phyloP scores from a whole-genome alignment of 2,113 vertebrate species.

The Thomomys bottae region DNA sequence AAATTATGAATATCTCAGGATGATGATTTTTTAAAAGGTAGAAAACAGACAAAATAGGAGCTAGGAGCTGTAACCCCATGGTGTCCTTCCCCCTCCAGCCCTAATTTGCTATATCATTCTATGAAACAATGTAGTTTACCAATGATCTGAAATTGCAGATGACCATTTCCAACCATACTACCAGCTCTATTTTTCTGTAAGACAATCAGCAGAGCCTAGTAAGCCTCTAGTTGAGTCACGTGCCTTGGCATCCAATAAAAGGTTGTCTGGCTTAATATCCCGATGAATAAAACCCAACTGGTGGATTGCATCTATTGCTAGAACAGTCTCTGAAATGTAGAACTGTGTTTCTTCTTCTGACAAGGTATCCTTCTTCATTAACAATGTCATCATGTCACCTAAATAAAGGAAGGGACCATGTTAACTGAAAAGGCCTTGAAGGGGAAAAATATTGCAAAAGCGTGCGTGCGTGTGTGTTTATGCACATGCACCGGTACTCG shows the following conservation, averaged over 20 bases:
- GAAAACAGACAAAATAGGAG: not conserved
- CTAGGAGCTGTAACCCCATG: not conserved
- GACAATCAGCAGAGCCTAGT: not conserved
- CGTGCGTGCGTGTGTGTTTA: not conserved
- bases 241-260: slow-evolving; percentile 96
- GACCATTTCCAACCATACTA: slow-evolving; percentile 6
- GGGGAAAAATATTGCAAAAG: not conserved
- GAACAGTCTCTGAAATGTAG: slow-evolving; percentile 98
- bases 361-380: slow-evolving; percentile 99
- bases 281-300: slow-evolving; percentile 98
- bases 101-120: not conserved
- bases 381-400: slow-evolving; percentile 99
- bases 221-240: slow-evolving; percentile 58
- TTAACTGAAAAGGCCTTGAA: not conserved
- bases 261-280: slow-evolving; percentile 99
- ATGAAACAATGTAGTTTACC: slow-evolving; percentile 4
- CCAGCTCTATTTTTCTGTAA: not conserved
- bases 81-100: not conserved
- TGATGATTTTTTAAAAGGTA: not conserved
- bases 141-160: not conserved
- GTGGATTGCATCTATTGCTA: slow-evolving; percentile 99
- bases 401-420: slow-evolving; percentile 2
- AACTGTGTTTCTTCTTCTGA: slow-evolving; percentile 98
- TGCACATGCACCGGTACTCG: too few relatives aligned
- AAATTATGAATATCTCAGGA: slow-evolving; percentile 25